phyloP scores from a whole-genome alignment of 2,888 invertebrate genomes.

The Plebejus melissa region DNA sequence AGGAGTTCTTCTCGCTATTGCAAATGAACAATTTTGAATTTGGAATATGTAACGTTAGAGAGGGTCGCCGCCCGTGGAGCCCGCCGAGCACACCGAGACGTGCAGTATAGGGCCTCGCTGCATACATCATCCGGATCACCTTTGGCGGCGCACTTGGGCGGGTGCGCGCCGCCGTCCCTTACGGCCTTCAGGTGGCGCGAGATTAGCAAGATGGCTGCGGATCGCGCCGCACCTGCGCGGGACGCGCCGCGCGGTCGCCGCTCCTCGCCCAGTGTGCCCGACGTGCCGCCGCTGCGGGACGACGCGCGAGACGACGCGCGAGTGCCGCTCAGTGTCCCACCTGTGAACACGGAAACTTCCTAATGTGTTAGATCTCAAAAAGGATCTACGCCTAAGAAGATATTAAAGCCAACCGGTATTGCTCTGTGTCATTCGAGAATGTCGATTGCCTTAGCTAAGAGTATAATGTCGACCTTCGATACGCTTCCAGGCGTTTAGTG shows the following conservation, averaged over 20 bases:
- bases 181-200: conserved; percentile 89
- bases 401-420: too few relatives aligned
- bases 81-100: conserved; percentile 57
- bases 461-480: too few relatives aligned
- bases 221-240: conserved; percentile 95
- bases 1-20: background rate
- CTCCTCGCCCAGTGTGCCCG: conserved; percentile 60
- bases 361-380: background rate
- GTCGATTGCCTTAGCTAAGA: too few relatives aligned
- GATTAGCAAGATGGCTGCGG: conserved; percentile 96
- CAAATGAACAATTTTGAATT: background rate
- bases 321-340: conserved; percentile 77
- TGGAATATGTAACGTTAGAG: conserved; percentile 38
- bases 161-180: conserved; percentile 77
- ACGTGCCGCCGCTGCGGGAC: conserved; percentile 74
- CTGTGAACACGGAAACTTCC: conserved; percentile 48
- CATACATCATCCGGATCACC: conserved; percentile 78
- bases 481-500: too few relatives aligned
- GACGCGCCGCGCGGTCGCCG: conserved; percentile 81
- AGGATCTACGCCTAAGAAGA: background rate
- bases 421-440: too few relatives aligned
- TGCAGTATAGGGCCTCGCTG: conserved; percentile 69
- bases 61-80: conserved; percentile 46
- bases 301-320: conserved; percentile 71
- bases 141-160: conserved; percentile 78